Base-by-base conservation (phyloP, 1,140 invertebrate species). In the Pseudomyrmex sp. region DNA sequence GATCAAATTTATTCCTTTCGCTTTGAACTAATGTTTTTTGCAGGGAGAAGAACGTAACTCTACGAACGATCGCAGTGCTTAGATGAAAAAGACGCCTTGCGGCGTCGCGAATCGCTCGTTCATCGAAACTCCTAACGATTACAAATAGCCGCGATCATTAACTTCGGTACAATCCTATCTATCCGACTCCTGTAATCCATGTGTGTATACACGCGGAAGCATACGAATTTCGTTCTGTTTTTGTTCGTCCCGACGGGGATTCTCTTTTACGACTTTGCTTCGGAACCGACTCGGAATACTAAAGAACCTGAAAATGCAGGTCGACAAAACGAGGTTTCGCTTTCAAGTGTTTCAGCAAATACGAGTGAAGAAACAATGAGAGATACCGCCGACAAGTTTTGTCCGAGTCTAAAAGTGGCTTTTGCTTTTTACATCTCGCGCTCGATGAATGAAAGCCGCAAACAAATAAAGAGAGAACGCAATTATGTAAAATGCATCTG, bases 61-160 rank as follows among this genome's bases (percentile, higher is more conserved):
- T 15, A 18, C 56, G 66, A 80, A 59, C 48, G 48, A 59, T 59
- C 65, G 23, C 20, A 10, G 20, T 54, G 44, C 54, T 79, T 79
- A 80, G 66, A n/a, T 79, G 52, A 63, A 72, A 80, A 80, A 80
- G 35, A 35, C 35, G 66, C 66, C 76, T 80, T 44, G 23, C 54
- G 66, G 76, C 66, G 44, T 26, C 54, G 35, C 65, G 23, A 54
- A 79, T 79, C 65, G 66, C 54, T 72, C 76, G 56, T 80, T 80
- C 76, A 80, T 80, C 44, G 76, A 70, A 61, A 80, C 26, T 62
- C 58, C 5, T 82, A 82, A 82, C 70, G 70, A 75, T 75, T 82
- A 63, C 48, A 82, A 82, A 82, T 77, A 52, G n/a, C 12, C n/a
- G 20, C 13, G 23, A 54, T 20, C 66, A 46, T 59, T 46, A 35